These are phyloP conservation scores for Epirrita christyi DNA, from an alignment of 2,888 invertebrate genomes.

Conservation along the genomic window DNA sequence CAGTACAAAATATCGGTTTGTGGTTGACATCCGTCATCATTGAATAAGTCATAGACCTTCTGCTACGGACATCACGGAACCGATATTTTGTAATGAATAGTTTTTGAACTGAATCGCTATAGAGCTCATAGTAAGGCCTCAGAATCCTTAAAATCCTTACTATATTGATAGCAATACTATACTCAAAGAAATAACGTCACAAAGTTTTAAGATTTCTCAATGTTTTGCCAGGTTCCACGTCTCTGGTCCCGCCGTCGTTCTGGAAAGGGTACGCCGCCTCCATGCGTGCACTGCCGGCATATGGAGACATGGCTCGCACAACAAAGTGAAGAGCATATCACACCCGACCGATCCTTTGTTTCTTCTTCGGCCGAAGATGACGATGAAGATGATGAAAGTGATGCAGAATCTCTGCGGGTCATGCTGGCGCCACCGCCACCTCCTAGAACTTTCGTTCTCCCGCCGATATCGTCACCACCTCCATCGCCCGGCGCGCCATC, in stretches of 20 bases:
- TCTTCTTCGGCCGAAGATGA: conserved; percentile 78
- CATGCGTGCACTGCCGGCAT: conserved; percentile 91
- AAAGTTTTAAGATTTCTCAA: conserved; percentile 3
- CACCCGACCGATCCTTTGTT: conserved; percentile 66
- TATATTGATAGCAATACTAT: too few relatives aligned
- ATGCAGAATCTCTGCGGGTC: conserved; percentile 82
- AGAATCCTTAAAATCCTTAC: too few relatives aligned
- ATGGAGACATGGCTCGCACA: conserved; percentile 89
- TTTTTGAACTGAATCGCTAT: too few relatives aligned
- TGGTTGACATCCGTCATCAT: too few relatives aligned
- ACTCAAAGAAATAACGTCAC: too few relatives aligned
- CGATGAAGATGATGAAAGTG: conserved; percentile 81
- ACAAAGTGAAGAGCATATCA: conserved; percentile 70
- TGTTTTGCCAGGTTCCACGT: conserved; percentile 81
- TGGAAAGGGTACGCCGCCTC: conserved; percentile 87
- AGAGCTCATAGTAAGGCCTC: too few relatives aligned
- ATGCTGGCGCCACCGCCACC: conserved; percentile 86
- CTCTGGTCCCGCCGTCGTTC: conserved; percentile 87
- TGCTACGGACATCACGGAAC: too few relatives aligned
- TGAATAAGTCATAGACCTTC: too few relatives aligned
- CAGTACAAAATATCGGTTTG: too few relatives aligned
- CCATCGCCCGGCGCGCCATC: conserved; percentile 83
- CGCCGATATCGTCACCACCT: conserved; percentile 73
- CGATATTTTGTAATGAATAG: too few relatives aligned
- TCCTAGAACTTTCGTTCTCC: conserved; percentile 63